Percentiles rank a stretch among this genome's conserved stretches.
Evolutionary conservation across 2,888 invertebrate species (phyloP).

Genomic region (Caenorhabditis uteleia): DNA sequence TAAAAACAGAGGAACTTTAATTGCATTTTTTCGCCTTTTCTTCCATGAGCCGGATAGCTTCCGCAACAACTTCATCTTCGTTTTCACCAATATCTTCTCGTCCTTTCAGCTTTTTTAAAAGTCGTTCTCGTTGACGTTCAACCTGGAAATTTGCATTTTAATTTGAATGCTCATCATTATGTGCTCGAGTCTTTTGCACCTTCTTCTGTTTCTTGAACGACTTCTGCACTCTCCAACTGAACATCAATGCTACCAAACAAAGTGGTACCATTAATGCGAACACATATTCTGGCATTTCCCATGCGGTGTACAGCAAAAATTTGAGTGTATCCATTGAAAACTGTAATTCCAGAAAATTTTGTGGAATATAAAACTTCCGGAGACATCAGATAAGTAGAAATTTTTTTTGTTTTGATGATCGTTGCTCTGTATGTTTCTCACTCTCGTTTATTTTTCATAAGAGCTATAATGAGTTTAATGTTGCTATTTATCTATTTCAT

Average conservation of each 20-base stretch:
- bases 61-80: slow-evolving; percentile 27
- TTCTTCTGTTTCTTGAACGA: slow-evolving; percentile 29
- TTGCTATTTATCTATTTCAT: no score
- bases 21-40: no score
- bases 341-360: background rate
- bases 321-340: no score
- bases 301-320: no score
- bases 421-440: background rate
- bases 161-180: no score
- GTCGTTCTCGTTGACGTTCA: slow-evolving; percentile 8
- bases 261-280: slow-evolving; percentile 8
- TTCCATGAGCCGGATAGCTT: slow-evolving; percentile 31
- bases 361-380: background rate
- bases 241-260: slow-evolving; percentile 30
- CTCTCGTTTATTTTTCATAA: background rate
- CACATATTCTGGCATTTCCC: background rate
- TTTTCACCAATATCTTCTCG: background rate
- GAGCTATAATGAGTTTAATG: no score
- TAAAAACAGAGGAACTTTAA: no score
- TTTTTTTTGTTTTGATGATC: background rate
- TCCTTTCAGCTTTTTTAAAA: slow-evolving; percentile 17
- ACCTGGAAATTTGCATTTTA: slow-evolving; percentile 5
- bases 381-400: background rate
- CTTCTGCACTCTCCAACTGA: slow-evolving; percentile 39
- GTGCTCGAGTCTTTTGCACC: background rate